Conservation (phyloP, 2,888 invertebrate species). For the Agapostemon virescens region DNA sequence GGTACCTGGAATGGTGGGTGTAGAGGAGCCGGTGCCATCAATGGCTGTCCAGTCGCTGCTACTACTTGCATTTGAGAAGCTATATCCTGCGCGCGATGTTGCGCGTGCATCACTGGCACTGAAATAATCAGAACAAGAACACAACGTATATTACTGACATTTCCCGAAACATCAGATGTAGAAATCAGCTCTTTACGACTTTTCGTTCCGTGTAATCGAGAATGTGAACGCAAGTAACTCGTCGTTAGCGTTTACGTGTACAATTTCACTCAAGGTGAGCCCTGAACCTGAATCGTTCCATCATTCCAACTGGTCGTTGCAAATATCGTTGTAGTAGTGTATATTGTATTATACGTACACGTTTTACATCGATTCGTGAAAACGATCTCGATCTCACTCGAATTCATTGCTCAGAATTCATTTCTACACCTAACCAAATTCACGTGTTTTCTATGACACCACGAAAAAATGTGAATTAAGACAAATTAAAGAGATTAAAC, state of each 20-base stretch:
- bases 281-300: not conserved
- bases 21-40: slow-evolving; percentile 90
- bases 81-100: slow-evolving; percentile 82
- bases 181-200: not conserved
- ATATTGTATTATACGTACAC: not conserved
- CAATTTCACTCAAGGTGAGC: no score
- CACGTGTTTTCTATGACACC: not conserved
- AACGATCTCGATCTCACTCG: not conserved
- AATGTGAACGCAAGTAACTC: not conserved
- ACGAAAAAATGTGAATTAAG: slow-evolving; percentile 11
- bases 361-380: not conserved
- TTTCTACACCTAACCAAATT: not conserved
- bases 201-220: not conserved
- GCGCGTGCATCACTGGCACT: slow-evolving; percentile 79
- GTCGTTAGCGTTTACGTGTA: not conserved
- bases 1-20: slow-evolving; percentile 85
- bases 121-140: slow-evolving; percentile 55
- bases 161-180: not conserved
- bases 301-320: not conserved
- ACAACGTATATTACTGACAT: slow-evolving; percentile 4
- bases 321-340: not conserved
- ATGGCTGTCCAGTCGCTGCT: slow-evolving; percentile 89
- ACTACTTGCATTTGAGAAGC: slow-evolving; percentile 91
- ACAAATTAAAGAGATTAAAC: slow-evolving; percentile 39
- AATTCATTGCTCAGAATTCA: not conserved